These are phyloP conservation scores for Pogona vitticeps DNA, from an alignment of 2,113 vertebrate species.

Conservation along the genomic window DNA sequence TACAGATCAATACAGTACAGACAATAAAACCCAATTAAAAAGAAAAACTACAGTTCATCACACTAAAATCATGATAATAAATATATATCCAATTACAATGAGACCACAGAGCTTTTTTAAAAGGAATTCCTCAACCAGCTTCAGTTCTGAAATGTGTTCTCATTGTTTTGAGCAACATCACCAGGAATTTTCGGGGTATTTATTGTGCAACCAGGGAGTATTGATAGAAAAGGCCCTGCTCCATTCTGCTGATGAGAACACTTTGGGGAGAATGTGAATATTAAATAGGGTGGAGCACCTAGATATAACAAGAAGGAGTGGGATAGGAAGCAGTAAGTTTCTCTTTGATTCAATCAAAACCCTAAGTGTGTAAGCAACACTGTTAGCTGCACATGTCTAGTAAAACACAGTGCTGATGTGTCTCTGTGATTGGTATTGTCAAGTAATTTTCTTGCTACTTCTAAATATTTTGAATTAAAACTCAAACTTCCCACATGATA, in stretches of 20 bases:
- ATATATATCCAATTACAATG: neutral
- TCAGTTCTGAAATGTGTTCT: neutral
- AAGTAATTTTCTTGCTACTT: too few relatives aligned
- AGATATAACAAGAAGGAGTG: neutral
- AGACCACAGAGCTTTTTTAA: neutral
- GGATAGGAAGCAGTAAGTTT: too few relatives aligned
- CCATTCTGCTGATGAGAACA: neutral
- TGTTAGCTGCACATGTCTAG: too few relatives aligned
- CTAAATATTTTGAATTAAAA: too few relatives aligned
- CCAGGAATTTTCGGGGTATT: neutral
- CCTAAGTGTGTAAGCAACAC: too few relatives aligned
- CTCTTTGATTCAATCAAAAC: too few relatives aligned
- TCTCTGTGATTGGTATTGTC: too few relatives aligned
- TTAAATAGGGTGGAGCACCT: neutral
- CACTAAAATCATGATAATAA: neutral
- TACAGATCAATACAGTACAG: neutral
- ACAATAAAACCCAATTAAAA: neutral
- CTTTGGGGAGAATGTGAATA: neutral
- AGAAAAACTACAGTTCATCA: slow-evolving; percentile 2
- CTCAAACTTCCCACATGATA: too few relatives aligned
- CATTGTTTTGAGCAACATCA: neutral
- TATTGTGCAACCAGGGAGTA: neutral
- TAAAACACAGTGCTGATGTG: too few relatives aligned
- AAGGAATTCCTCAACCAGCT: neutral
- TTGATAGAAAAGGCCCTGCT: neutral